Evolutionary conservation across 2,888 invertebrate genomes (phyloP), one percentile per base, ranked within the genome.

Genomic region (Neuroscelio doddi): DNA sequence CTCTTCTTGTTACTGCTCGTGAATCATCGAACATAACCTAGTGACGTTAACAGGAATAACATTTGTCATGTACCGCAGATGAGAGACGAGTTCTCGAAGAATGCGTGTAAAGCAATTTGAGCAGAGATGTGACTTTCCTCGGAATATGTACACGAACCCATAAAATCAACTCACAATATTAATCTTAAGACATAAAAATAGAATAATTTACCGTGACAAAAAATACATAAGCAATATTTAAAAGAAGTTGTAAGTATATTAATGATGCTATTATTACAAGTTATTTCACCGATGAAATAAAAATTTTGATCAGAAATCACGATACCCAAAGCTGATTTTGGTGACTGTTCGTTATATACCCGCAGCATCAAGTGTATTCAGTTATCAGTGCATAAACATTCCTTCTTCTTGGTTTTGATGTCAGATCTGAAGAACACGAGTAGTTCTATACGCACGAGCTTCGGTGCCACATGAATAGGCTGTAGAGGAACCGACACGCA

Each of bases 41-140:
- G 79, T 72, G 82, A 82, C 82, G 72, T 82, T 82, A 79, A 82
- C 75, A 78, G 80, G 75, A 77, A 80, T 78, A 82, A 79, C 80
- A 75, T 82, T 82, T 81, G 82, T 82, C 81, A 80, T 81, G 76
- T 67, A 69, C 68, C 68, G 69, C 67, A 70, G 70, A 70, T 64
- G 70, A 46, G 55, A 46, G 39, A 41, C 47, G 45, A 45, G 26
- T 7, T 41, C 41, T 38, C 42, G 47, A 47, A 49, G 42, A 42
- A 49, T 56, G 56, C 34, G 45, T 16, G 17, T 30, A 26, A 36
- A 17, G 46, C 44, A 44, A 14, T 30, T 30, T 30, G 5, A 29
- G 24, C 27, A 12, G 26, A 42, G 12, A 42, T 12, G 2, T 10
- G 12, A 27, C 42, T 44, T 44, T 16, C 16, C 15, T 9, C 14